A percentile compares a stretch with the other conserved stretches of the same genome.
Conservation (phyloP, 2,113 vertebrate species). For the Zeus faber region DNA sequence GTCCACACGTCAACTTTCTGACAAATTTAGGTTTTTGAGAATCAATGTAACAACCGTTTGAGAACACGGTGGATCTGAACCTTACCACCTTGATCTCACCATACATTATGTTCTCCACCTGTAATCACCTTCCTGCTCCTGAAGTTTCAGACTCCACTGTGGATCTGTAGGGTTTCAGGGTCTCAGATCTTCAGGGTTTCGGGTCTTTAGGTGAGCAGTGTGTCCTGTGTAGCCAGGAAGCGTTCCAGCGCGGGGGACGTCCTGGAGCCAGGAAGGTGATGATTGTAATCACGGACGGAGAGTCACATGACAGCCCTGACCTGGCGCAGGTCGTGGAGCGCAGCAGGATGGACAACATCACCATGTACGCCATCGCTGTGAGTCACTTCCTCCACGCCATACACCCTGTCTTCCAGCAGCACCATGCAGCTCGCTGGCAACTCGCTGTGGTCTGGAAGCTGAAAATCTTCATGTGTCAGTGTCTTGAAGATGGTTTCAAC, state of each 20-base stretch:
- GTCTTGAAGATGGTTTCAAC: no score
- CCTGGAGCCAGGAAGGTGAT: constrained; percentile 93
- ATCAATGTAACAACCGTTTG: no score
- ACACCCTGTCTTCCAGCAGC: no score
- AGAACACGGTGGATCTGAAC: no score
- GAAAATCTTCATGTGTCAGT: no score
- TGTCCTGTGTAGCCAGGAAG: constrained; percentile 67
- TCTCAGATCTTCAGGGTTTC: background rate
- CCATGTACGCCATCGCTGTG: constrained; percentile 93
- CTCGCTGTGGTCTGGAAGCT: no score
- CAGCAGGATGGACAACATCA: constrained; percentile 90
- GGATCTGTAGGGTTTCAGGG: background rate
- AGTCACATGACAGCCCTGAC: constrained; percentile 92
- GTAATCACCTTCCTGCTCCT: no score
- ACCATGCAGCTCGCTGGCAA: no score
- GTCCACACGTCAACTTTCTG: background rate
- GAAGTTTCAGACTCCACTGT: background rate
- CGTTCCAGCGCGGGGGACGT: constrained; percentile 87
- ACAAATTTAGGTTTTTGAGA: no score
- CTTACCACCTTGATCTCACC: no score
- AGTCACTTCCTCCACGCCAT: constrained; percentile 55
- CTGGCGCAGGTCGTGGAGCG: constrained; percentile 84
- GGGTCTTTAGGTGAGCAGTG: background rate
- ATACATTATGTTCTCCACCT: no score
- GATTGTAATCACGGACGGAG: constrained; percentile 97